Evolutionary conservation across 2,797 vertebrate species (phyloP), one percentile per base, ranked within the genome.

Genomic region (Phoxinus dragarum): DNA sequence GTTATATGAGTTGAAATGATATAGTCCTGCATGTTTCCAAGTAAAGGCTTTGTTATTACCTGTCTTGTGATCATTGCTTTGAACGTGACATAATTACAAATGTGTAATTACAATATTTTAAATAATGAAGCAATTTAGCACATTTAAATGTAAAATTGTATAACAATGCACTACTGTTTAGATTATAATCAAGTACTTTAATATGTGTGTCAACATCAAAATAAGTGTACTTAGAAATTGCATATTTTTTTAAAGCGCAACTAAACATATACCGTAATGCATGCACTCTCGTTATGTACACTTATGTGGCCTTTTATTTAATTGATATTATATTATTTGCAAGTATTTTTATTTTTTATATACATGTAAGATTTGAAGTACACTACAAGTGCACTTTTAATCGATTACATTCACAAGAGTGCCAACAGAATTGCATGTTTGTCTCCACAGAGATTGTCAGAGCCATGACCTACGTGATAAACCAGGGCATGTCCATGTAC

Each of bases 401-500:
- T 64, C 9, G 17, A 61, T 17, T 27, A 11, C 5, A 14, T 44
- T 77, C 4, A 40, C 17, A 34, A 64, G 42, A 1, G 8, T 31
- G 47, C 5, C 73, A 73, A 73, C 40, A 16, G 19, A 21, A 47
- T 61, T 77, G 61, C 5, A 34, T 80, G 19, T 61, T 67, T 81
- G 5, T 80, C 23, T 85, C 14, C 21, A n/a, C 67, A 99, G 98
- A 99, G 91, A 99, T 99, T 0, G 98, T 99, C 68, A 95, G 98
- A 21, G 98, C 98, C 0, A 99, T 99, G 98, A 99, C 98, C 0
- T 97, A 98, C 0, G 97, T 99, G 44, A 99, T 99, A 87, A 99
- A 99, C 91, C 98, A 99, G 89, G 98, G 98, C 38, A 99, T 99
- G 98, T 95, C 98, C 0, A 99, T 99, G 98, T 99, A 99, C 94